Evolutionary conservation across 2,888 invertebrate species (phyloP).

Genomic region (Cataglyphis altisquamis): DNA sequence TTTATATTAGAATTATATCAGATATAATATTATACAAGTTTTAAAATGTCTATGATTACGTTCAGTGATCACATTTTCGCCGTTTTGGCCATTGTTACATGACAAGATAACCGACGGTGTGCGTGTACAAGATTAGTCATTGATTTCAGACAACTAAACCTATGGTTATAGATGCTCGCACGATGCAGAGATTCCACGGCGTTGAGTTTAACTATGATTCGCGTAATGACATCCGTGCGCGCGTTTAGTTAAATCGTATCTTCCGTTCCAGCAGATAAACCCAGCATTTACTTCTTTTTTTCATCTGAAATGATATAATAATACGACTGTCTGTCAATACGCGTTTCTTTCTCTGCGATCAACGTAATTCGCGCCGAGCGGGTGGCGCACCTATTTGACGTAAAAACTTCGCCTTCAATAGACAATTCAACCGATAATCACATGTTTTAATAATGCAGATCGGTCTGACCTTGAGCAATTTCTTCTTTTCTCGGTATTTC

Average conservation of each 20-base stretch:
- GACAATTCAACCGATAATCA: conserved; percentile 68
- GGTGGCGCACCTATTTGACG: conserved; percentile 43
- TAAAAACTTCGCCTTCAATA: conserved; percentile 40
- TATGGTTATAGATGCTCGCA: conserved; percentile 62
- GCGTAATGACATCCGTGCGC: conserved; percentile 69
- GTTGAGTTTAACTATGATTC: conserved; percentile 62
- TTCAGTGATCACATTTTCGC: conserved; percentile 21
- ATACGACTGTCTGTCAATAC: conserved; percentile 63
- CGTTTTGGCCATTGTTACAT: conserved; percentile 32
- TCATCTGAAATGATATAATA: conserved; percentile 74
- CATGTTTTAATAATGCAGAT: conserved; percentile 55
- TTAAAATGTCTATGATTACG: neutral
- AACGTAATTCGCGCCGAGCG: conserved; percentile 37
- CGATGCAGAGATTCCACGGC: conserved; percentile 59
- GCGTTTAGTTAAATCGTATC: conserved; percentile 67
- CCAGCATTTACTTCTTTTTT: conserved; percentile 62
- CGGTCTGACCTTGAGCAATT: conserved; percentile 53
- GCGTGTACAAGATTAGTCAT: conserved; percentile 55
- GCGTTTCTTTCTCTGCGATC: conserved; percentile 37
- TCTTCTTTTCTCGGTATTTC: conserved; percentile 30
- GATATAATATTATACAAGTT: neutral
- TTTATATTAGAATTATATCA: neutral
- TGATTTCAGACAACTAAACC: conserved; percentile 65
- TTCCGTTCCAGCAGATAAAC: conserved; percentile 63
- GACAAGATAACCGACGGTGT: conserved; percentile 20